Percentiles rank a stretch among this genome's conserved stretches.
phyloP scores from a whole-genome alignment of 2,888 invertebrate species.

The Mystacides longicornis region DNA sequence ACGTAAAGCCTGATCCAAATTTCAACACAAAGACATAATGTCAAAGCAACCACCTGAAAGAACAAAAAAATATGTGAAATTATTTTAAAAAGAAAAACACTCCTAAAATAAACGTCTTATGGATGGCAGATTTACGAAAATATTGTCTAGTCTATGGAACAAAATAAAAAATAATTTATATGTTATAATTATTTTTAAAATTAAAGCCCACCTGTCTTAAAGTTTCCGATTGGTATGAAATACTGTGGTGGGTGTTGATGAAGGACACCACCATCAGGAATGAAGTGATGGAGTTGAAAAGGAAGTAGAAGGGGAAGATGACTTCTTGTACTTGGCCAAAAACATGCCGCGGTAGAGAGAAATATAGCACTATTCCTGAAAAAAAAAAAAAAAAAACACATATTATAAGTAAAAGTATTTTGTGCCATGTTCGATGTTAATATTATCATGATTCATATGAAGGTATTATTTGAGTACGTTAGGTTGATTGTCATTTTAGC shows the following conservation, averaged over 20 bases:
- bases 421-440: too few species aligned
- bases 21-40: slow-evolving; percentile 64
- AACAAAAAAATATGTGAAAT: too few species aligned
- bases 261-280: slow-evolving; percentile 66
- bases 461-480: too few species aligned
- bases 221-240: slow-evolving; percentile 42
- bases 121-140: too few species aligned
- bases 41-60: slow-evolving; percentile 57
- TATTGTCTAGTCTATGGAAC: too few species aligned
- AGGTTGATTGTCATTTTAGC: too few species aligned
- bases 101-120: too few species aligned
- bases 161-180: too few species aligned
- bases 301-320: slow-evolving; percentile 81
- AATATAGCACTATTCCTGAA: slow-evolving; percentile 77
- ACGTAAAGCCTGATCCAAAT: slow-evolving; percentile 68
- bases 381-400: slow-evolving; percentile 22
- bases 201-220: slow-evolving; percentile 41
- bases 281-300: slow-evolving; percentile 68
- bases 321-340: slow-evolving; percentile 84
- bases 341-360: slow-evolving; percentile 75
- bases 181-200: neutral
- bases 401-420: too few species aligned
- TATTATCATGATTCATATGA: too few species aligned
- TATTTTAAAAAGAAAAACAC: too few species aligned
- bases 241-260: slow-evolving; percentile 52